Percentiles rank a stretch among this genome's conserved stretches.
phyloP scores from a whole-genome alignment of 2,113 vertebrate species.

The Charina bottae region DNA sequence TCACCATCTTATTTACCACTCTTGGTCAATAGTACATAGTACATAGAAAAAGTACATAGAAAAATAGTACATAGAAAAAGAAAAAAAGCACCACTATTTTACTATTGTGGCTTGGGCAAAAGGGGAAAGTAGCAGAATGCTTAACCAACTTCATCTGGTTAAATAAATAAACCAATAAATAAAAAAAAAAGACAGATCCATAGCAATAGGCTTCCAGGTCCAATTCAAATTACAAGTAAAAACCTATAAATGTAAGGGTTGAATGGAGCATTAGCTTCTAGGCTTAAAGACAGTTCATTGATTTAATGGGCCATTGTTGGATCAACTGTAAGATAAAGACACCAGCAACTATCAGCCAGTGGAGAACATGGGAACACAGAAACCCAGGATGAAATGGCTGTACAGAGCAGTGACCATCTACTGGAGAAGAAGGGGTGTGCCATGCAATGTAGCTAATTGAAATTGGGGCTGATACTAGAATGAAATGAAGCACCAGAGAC shows the following conservation, averaged over 20 bases:
- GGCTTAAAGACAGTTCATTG: not conserved
- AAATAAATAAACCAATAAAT: too few relatives aligned
- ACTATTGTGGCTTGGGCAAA: too few relatives aligned
- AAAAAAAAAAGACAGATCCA: too few relatives aligned
- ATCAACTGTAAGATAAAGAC: not conserved
- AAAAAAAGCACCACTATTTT: too few relatives aligned
- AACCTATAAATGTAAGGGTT: not conserved
- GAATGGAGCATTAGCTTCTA: not conserved
- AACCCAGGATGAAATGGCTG: not conserved
- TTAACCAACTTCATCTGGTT: too few relatives aligned
- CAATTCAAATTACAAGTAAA: not conserved
- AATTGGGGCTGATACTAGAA: not conserved
- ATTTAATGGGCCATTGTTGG: not conserved
- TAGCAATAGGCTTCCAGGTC: not conserved
- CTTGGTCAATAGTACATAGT: too few relatives aligned
- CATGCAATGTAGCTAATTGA: not conserved
- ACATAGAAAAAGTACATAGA: too few relatives aligned
- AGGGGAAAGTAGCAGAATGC: too few relatives aligned
- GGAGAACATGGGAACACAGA: not conserved
- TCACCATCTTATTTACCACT: too few relatives aligned
- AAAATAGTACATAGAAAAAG: too few relatives aligned
- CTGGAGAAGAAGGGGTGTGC: not conserved
- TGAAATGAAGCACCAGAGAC: not conserved
- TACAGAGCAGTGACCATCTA: not conserved
- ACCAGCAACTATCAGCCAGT: not conserved